Percentiles rank a stretch among this genome's conserved stretches.
Conservation (phyloP, 2,113 vertebrate species). For the Galeopterus variegatus region DNA sequence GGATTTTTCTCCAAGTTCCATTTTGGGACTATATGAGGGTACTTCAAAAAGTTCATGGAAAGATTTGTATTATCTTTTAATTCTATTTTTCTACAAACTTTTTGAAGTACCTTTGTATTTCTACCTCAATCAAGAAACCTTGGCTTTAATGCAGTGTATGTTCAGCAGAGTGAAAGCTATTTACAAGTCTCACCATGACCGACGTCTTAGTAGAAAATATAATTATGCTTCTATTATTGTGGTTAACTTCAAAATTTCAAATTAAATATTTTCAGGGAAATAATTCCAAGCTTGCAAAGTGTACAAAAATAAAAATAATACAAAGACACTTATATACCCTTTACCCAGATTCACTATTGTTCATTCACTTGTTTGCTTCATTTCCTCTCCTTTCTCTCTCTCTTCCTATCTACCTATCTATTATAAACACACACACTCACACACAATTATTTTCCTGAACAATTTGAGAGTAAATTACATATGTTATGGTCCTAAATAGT, state of each 20-base stretch:
- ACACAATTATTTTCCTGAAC: background rate
- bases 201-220: background rate
- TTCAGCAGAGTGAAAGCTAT: background rate
- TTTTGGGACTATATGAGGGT: background rate
- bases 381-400: background rate
- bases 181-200: background rate
- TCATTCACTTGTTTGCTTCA: background rate
- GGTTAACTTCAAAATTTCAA: background rate
- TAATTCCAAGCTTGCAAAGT: background rate
- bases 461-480: background rate
- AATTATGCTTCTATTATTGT: background rate
- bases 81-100: too few relatives aligned
- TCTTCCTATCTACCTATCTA: too few relatives aligned
- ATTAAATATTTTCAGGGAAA: background rate
- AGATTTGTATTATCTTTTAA: too few relatives aligned
- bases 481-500: background rate
- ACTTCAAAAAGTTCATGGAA: too few relatives aligned
- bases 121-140: background rate
- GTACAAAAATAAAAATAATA: background rate
- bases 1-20: background rate
- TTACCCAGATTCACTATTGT: background rate
- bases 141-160: background rate
- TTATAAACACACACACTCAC: too few relatives aligned
- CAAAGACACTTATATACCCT: background rate
- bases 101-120: background rate